Base-by-base conservation (phyloP, 1,140 invertebrate genomes). In the Anastrepha ludens region DNA sequence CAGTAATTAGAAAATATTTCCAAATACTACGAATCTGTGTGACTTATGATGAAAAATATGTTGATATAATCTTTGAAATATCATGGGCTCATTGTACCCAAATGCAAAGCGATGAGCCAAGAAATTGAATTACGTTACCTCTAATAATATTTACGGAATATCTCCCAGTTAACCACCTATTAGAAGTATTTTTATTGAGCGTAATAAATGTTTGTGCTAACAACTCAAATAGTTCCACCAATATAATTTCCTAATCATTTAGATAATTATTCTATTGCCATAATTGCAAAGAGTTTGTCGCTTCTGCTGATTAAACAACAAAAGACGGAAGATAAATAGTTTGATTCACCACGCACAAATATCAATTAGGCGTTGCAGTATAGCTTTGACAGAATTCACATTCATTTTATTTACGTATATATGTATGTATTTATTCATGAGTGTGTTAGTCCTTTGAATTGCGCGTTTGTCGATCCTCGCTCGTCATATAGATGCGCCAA, bases 291-390 rank as follows among this genome's bases (percentile, higher is more conserved):
- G 70, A 17, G 70, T 41, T 74, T 74, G 70, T 13, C 44, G 47
- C 17, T 74, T 74, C n/a, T 47, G 70, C 44, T 74, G 44, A 44
- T 62, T 5, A 17, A 62, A n/a, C 60, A 17, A 5, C 60, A 62
- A 74, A n/a, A 41, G 15, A 11, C 6, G 39, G 13, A 47, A 74
- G 70, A 74, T 47, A 41, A 74, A 50, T 47, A 74, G 41, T 13
- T 39, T 2, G 15, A 74, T 5, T n/a, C 41, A 15, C 6, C 39
- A 17, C 44, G 13, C 41, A 74, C 44, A 50, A 41, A 74, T 9
- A 17, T 39, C 70, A 74, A 74, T 74, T 74, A 74, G 17, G 41
- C 41, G 70, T 7, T 74, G 70, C 64, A 41, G 29, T 67, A 67
- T 74, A 41, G 41, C 70, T 50, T 8, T 11, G 64, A 9, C 39